Percentiles rank a stretch among this genome's conserved stretches.
phyloP scores from a whole-genome alignment of 1,140 invertebrate genomes.

The Asobara japonica region DNA sequence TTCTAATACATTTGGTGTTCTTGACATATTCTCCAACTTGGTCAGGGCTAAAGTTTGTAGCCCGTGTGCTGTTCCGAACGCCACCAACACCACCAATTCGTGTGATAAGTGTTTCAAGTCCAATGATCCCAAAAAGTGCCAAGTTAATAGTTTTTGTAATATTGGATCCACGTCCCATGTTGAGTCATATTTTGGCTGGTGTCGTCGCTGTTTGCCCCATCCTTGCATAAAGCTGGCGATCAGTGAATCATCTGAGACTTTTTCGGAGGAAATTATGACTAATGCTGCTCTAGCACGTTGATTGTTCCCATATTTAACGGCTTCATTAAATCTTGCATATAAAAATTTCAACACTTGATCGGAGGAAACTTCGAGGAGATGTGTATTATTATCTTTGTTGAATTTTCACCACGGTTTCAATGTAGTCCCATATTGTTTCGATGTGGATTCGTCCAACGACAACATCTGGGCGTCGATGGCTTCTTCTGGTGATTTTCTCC shows the following conservation, averaged over 20 bases:
- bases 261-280: slow-evolving; percentile 26
- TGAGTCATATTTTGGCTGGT: slow-evolving; percentile 36
- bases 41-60: slow-evolving; percentile 37
- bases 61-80: slow-evolving; percentile 32
- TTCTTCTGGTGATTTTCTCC: slow-evolving; percentile 19
- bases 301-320: slow-evolving; percentile 37
- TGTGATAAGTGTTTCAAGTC: slow-evolving; percentile 25
- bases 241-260: slow-evolving; percentile 25
- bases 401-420: slow-evolving; percentile 51
- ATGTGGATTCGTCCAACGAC: slow-evolving; percentile 44
- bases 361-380: slow-evolving; percentile 28
- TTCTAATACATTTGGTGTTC: slow-evolving; percentile 6
- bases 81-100: slow-evolving; percentile 35
- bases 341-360: slow-evolving; percentile 37
- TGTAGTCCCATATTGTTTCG: slow-evolving; percentile 47
- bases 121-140: slow-evolving; percentile 24
- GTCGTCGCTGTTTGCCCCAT: slow-evolving; percentile 35
- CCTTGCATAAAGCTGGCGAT: slow-evolving; percentile 36
- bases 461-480: slow-evolving; percentile 42
- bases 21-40: slow-evolving; percentile 36
- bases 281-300: slow-evolving; percentile 39
- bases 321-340: slow-evolving; percentile 37
- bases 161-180: slow-evolving; percentile 41
- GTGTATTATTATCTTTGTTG: too few relatives aligned
- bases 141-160: slow-evolving; percentile 28